Evolutionary conservation across 1,140 invertebrate species (phyloP).

Genomic region (Drosophila lini): DNA sequence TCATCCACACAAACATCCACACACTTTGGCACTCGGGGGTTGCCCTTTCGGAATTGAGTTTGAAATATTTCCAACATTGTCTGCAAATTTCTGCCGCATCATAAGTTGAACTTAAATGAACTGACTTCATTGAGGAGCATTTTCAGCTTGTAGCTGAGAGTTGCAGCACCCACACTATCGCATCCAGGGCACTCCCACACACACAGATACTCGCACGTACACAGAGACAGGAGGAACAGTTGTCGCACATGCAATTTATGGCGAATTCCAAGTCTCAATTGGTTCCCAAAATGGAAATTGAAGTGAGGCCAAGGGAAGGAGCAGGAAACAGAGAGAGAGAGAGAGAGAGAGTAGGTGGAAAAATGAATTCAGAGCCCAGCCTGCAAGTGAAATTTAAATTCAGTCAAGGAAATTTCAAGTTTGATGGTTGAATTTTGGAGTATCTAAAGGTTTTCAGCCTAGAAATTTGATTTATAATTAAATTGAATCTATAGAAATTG

Average conservation of each 20-base stretch:
- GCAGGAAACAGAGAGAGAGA: slow-evolving; percentile 1
- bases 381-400: slow-evolving; percentile 28
- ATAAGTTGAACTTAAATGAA: slow-evolving; percentile 80
- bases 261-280: slow-evolving; percentile 79
- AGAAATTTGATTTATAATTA: background rate
- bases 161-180: slow-evolving; percentile 13
- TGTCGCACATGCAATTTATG: slow-evolving; percentile 81
- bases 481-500: background rate
- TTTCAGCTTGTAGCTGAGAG: slow-evolving; percentile 27
- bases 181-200: slow-evolving; percentile 6
- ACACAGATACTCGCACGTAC: slow-evolving; percentile 18
- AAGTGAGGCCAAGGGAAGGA: slow-evolving; percentile 23
- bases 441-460: background rate
- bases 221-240: slow-evolving; percentile 48
- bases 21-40: slow-evolving; percentile 34
- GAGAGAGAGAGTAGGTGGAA: slow-evolving; percentile 6
- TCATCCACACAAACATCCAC: slow-evolving; percentile 26
- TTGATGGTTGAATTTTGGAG: background rate
- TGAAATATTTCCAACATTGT: slow-evolving; percentile 73
- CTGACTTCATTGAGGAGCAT: slow-evolving; percentile 74
- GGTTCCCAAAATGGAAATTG: slow-evolving; percentile 68
- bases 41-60: slow-evolving; percentile 50
- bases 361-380: slow-evolving; percentile 17
- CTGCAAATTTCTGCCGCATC: slow-evolving; percentile 75
- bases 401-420: background rate